phyloP scores from a whole-genome alignment of 2,113 vertebrate genomes.

The Tyrannus savana region DNA sequence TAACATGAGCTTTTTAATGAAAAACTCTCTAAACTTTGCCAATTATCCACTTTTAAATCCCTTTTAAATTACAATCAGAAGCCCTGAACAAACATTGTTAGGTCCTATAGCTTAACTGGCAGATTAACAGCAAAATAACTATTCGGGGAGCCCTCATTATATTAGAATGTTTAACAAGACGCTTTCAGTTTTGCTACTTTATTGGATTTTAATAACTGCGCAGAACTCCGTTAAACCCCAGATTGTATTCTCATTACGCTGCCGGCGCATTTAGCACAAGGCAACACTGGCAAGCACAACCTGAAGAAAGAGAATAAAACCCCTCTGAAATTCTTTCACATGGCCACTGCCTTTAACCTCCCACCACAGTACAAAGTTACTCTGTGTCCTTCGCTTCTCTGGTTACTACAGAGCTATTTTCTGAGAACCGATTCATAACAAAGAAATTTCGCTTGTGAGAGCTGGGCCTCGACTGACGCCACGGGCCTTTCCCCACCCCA shows the following conservation, averaged over 20 bases:
- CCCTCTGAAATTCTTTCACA: conserved; percentile 80
- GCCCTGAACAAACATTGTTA: conserved; percentile 47
- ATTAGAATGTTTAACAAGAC: conserved; percentile 54
- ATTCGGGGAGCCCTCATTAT: conserved; percentile 13
- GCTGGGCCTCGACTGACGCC: conserved; percentile 81
- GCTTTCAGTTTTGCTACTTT: conserved; percentile 44
- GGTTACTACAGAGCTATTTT: conserved; percentile 85
- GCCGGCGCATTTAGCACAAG: conserved; percentile 49
- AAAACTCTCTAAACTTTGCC: conserved; percentile 42
- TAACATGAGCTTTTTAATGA: conserved; percentile 10
- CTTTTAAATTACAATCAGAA: conserved; percentile 58
- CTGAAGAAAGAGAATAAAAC: conserved; percentile 72
- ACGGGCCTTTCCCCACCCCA: conserved; percentile 84
- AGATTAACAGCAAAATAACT: conserved; percentile 68
- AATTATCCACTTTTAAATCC: conserved; percentile 62
- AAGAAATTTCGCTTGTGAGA: conserved; percentile 84
- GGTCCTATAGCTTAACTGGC: conserved; percentile 48
- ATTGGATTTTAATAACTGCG: conserved; percentile 59
- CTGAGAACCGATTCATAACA: conserved; percentile 84
- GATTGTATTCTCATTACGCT: conserved; percentile 45
- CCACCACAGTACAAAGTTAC: conserved; percentile 83
- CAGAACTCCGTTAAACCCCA: conserved; percentile 27
- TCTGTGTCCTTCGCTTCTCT: conserved; percentile 83
- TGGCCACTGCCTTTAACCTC: conserved; percentile 80
- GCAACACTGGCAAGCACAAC: conserved; percentile 67